Base-by-base conservation (phyloP, 2,888 invertebrate species). In the Salticus scenicus region DNA sequence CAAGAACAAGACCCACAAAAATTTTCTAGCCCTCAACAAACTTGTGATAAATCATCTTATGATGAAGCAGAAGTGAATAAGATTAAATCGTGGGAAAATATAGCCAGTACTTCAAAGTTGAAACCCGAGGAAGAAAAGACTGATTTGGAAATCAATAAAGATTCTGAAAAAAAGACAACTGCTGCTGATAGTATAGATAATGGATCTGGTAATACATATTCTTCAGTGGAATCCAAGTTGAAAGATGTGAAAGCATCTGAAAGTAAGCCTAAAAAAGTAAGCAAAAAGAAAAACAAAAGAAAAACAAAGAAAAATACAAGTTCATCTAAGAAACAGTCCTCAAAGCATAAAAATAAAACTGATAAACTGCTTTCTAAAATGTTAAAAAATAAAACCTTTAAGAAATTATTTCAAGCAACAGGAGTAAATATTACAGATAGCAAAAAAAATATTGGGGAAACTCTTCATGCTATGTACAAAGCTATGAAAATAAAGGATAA, bases 371-470 rank as follows among this genome's bases (percentile, higher is more conserved):
- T 74, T 37, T 31, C 73, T 30, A 42, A 69, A 24, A 84, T 78
- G 74, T 4, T 84, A 57, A 74, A 77, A 71, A 63, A 77, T 24
- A 83, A 83, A 72, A 41, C 76, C 51, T 83, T 77, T 30, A 71
- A 72, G 37, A 77, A 83, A 24, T 17, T 75, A 10, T 82, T 70
- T 24, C 30, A 27, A 5, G 63, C 70, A 42, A 10, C 76, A 12
- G 82, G 71, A 24, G 8, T 82, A 10, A 64, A 76, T 28, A 51
- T 73, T 8, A 63, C 37, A 41, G 73, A 72, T 10, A 37, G 42
- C 31, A 64, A 70, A 2, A 83, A 28, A 30, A 83, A 83, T 30
- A 57, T 83, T 51, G 57, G 73, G 37, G 73, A 77, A 17, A 77
- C 83, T 41, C 37, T 83, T 28, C 66, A 41, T 31, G 67, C 41